Conservation (phyloP, 2,797 vertebrate species). For the Sphenodon punctatus region DNA sequence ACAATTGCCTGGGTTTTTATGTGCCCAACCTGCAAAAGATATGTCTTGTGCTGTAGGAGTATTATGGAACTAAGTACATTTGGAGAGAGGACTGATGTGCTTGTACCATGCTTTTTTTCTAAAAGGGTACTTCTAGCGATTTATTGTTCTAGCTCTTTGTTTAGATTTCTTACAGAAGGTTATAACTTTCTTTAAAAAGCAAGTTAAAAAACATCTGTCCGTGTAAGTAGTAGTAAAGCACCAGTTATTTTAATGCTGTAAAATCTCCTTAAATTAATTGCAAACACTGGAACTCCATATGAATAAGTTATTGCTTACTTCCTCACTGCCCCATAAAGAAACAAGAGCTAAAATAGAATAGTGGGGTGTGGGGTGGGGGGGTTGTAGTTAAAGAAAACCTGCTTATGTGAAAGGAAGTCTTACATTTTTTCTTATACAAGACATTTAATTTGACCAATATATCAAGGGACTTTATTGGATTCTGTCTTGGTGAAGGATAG, state of each 20-base stretch:
- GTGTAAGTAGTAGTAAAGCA: neutral
- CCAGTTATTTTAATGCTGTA: neutral
- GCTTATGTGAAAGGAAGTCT: too few species aligned
- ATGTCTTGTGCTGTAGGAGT: neutral
- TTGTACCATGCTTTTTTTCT: neutral
- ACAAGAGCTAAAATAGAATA: too few species aligned
- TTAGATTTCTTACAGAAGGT: neutral
- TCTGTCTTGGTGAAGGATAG: too few species aligned
- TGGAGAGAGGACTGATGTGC: neutral
- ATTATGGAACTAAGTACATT: neutral
- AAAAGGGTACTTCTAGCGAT: neutral
- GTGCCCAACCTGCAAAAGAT: neutral
- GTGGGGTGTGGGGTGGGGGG: too few species aligned
- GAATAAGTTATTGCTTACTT: too few species aligned
- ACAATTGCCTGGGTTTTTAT: too few species aligned
- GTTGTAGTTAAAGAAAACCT: too few species aligned
- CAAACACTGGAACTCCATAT: neutral
- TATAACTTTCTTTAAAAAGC: too few species aligned
- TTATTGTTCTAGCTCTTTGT: neutral
- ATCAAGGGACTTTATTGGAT: too few species aligned
- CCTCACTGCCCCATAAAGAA: too few species aligned
- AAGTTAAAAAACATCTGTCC: fast-evolving
- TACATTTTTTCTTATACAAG: too few species aligned
- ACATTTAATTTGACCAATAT: too few species aligned
- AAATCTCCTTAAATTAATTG: neutral